Base-by-base conservation (phyloP, 2,113 vertebrate genomes). In the Atractosteus spatula region DNA sequence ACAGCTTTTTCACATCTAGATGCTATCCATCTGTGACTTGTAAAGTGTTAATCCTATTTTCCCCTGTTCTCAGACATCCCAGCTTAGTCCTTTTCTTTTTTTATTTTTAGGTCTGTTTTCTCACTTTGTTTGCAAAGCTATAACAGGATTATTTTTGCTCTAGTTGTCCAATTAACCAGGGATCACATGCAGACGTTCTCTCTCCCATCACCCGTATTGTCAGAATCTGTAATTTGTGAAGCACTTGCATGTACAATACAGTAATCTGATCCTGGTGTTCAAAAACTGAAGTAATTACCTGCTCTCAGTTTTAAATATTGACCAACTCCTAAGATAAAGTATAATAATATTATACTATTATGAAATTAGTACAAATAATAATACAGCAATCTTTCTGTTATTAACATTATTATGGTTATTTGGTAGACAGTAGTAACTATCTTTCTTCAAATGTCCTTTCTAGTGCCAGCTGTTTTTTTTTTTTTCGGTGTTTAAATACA, bases 101-200 rank as follows among this genome's bases (percentile, higher is more conserved):
- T 72, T 29, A 41, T 73, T 73, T 73, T 65, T 44, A 68, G 13
- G 55, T 71, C 59, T 64, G 29, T 29, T 29, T 70, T 70, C 66
- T 69, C 61, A 66, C 70, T 65, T 41, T 65, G 57, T 66, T 74
- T 3, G 4, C 68, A 72, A 45, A 41, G 29, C 44, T 8, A 1
- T 70, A 78, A 66, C 55, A 6, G 7, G 14, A 79, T 71, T 76
- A 51, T 77, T 76, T 79, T 73, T 47, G 17, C 62, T 1, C 63
- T 14, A 68, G 59, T 62, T 69, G 66, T 76, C 4, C 16, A 45
- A 6, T 71, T 74, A 68, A 57, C 79, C 62, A 57, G 17, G 8
- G 69, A 63, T 73, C 61, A 55, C 44, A 54, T 41, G 55, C 71
- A 78, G 44, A 62, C 61, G 66, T 76, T 67, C 75, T 55, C 77